A percentile compares a stretch with the other conserved stretches of the same genome.
phyloP scores from a whole-genome alignment of 2,888 invertebrate species.

The Polylopha cassiicola region DNA sequence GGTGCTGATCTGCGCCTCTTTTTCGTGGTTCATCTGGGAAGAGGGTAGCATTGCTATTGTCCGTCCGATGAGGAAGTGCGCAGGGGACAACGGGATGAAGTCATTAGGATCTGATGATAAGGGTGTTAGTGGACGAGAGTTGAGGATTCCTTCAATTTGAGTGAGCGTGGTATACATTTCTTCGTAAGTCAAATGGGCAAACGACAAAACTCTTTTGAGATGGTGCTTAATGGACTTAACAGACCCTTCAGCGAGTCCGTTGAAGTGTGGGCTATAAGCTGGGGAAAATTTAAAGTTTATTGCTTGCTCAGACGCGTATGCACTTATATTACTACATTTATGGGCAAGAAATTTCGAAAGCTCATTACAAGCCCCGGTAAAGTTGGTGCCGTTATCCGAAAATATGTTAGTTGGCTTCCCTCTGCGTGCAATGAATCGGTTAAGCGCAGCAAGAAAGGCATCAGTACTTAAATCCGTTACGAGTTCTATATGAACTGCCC shows the following conservation, averaged over 20 bases:
- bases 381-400: not conserved
- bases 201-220: not conserved
- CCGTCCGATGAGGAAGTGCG: not conserved
- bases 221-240: not conserved
- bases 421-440: conserved; percentile 4
- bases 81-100: no score
- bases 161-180: not conserved
- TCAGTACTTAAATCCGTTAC: not conserved
- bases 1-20: no score
- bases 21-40: no score
- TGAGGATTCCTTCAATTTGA: not conserved
- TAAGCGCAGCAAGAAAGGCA: conserved; percentile 2
- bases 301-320: not conserved
- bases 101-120: not conserved
- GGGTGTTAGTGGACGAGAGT: not conserved
- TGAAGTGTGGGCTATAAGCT: not conserved
- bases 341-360: not conserved
- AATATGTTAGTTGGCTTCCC: not conserved
- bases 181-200: not conserved
- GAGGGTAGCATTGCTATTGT: not conserved
- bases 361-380: not conserved
- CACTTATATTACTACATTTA: not conserved
- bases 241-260: not conserved
- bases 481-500: not conserved
- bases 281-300: not conserved